These are phyloP conservation scores for Temnothorax curvispinosus DNA, from an alignment of 1,140 invertebrate species.

Conservation along the genomic window DNA sequence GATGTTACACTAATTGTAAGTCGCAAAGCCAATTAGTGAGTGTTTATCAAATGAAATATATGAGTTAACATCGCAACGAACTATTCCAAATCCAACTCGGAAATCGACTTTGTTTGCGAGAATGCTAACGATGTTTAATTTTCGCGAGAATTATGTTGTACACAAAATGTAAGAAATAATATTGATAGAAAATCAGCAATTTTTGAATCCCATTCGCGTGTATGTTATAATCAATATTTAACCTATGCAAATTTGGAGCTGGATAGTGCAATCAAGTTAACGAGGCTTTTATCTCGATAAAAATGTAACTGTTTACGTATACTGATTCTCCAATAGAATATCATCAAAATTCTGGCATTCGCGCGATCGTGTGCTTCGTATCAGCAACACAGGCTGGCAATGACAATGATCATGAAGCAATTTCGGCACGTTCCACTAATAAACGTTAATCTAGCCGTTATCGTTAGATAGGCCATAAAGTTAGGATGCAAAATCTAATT, in stretches of 20 bases:
- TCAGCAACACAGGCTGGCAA: slow-evolving; percentile 50
- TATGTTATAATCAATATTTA: slow-evolving; percentile 1
- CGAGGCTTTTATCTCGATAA: background rate
- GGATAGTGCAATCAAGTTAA: background rate
- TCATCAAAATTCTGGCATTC: slow-evolving; percentile 54
- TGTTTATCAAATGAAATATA: slow-evolving; percentile 7
- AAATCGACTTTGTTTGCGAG: background rate
- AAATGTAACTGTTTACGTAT: background rate
- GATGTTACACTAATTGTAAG: background rate
- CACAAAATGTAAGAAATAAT: slow-evolving; percentile 14
- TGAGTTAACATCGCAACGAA: background rate
- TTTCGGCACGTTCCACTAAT: slow-evolving; percentile 56
- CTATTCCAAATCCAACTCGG: background rate
- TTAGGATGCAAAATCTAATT: slow-evolving; percentile 73
- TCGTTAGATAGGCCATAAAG: slow-evolving; percentile 68
- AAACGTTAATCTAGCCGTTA: slow-evolving; percentile 69
- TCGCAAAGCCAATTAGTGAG: slow-evolving; percentile 21
- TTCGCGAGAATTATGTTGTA: background rate
- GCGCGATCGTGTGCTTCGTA: slow-evolving; percentile 31
- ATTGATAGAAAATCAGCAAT: background rate
- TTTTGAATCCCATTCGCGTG: background rate
- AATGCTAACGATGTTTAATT: slow-evolving; percentile 20
- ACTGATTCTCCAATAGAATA: slow-evolving; percentile 10
- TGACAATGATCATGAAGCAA: slow-evolving; percentile 69
- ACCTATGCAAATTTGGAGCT: background rate